A percentile compares a stretch with the other conserved stretches of the same genome.
phyloP scores from a whole-genome alignment of 2,113 vertebrate genomes.

The Capreolus pygargus region DNA sequence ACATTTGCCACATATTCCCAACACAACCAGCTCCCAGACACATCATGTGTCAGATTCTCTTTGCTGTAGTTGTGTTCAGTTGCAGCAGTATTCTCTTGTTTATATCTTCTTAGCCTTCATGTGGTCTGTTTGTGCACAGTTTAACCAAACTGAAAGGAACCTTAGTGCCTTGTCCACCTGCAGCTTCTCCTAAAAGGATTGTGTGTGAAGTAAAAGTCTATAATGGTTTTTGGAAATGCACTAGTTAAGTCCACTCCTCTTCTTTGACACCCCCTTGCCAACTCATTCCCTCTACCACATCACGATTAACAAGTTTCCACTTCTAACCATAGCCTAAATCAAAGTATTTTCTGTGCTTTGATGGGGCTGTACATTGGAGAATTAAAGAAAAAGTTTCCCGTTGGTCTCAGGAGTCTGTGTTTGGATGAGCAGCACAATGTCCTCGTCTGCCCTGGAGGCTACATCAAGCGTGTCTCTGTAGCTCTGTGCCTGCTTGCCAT shows the following conservation, averaged over 20 bases:
- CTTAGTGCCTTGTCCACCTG: background rate
- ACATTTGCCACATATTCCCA: background rate
- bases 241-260: background rate
- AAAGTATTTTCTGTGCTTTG: conserved; percentile 15
- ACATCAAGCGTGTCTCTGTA: background rate
- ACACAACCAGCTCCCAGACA: background rate
- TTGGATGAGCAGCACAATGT: background rate
- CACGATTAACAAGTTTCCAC: background rate
- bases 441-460: background rate
- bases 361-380: background rate
- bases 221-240: background rate
- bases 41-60: background rate
- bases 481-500: background rate
- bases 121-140: background rate
- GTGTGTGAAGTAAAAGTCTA: background rate
- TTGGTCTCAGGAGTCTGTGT: background rate
- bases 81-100: background rate
- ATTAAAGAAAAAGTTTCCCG: background rate
- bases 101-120: background rate
- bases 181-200: background rate
- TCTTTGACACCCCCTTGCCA: background rate
- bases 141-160: background rate
- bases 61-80: background rate
- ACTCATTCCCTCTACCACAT: background rate
- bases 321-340: background rate